These are phyloP conservation scores for Lateolabrax maculatus DNA, from an alignment of 2,797 vertebrate genomes.

Conservation along the genomic window DNA sequence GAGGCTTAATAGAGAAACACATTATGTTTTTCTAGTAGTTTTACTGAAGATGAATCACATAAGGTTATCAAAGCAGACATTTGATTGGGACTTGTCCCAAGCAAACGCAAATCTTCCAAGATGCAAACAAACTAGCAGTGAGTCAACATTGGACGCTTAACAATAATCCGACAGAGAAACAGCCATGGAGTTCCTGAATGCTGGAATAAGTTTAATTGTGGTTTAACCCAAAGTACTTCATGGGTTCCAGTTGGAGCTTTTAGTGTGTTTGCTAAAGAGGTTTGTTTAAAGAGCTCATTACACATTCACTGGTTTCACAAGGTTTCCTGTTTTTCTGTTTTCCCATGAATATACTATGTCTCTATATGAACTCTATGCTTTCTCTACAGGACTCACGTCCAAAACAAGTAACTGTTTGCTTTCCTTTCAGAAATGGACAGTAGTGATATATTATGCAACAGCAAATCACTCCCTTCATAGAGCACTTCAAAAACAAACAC, in stretches of 20 bases:
- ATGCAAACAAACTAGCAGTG: constrained; percentile 35
- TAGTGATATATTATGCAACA: constrained; percentile 26
- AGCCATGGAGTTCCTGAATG: constrained; percentile 13
- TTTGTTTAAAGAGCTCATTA: constrained; percentile 40
- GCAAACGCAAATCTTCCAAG: constrained; percentile 23
- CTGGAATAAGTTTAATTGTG: constrained; percentile 35
- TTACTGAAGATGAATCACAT: background rate
- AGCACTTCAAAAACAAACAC: background rate
- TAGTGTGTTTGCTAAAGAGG: constrained; percentile 13
- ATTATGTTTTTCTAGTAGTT: constrained; percentile 1
- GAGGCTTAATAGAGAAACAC: constrained; percentile 2
- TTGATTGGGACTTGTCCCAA: constrained; percentile 15
- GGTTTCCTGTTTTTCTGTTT: constrained; percentile 49
- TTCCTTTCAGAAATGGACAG: constrained; percentile 24
- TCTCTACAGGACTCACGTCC: background rate
- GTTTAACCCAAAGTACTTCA: constrained; percentile 36
- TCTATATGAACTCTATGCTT: constrained; percentile 14
- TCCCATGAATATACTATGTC: constrained; percentile 18
- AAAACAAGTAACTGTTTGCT: constrained; percentile 39
- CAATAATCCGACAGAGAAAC: constrained; percentile 34
- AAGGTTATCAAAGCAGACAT: constrained; percentile 18
- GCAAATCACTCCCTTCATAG: constrained; percentile 1
- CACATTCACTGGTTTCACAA: constrained; percentile 13
- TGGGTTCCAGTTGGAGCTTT: constrained; percentile 41
- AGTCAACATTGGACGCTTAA: constrained; percentile 37